These are phyloP conservation scores for Troides helena DNA, from an alignment of 2,888 invertebrate species.

Conservation along the genomic window DNA sequence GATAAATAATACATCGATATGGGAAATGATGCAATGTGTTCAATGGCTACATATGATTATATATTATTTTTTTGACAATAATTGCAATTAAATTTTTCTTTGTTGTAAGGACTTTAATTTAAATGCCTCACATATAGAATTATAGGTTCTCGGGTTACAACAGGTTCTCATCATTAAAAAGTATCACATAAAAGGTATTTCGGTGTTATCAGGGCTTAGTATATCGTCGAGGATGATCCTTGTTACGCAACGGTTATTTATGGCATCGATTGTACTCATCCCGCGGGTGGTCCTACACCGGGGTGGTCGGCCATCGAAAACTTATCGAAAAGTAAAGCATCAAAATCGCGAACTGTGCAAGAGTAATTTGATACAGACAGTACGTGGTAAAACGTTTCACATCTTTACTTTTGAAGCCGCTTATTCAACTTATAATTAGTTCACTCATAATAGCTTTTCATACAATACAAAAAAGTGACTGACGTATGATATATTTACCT, in stretches of 20 bases:
- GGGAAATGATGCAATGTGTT: constrained; percentile 37
- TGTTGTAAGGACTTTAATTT: neutral
- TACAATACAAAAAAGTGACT: neutral
- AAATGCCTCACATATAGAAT: constrained; percentile 8
- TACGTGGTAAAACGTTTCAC: constrained; percentile 34
- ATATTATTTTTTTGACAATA: neutral
- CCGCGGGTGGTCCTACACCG: constrained; percentile 65
- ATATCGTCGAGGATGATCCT: constrained; percentile 58
- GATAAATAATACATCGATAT: constrained; percentile 42
- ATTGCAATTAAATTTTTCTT: neutral
- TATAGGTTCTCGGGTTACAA: constrained; percentile 27
- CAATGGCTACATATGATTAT: constrained; percentile 1
- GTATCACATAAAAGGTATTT: constrained; percentile 42
- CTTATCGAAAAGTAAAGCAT: constrained; percentile 62
- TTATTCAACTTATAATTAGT: constrained; percentile 3
- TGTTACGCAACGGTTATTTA: constrained; percentile 70
- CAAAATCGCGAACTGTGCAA: constrained; percentile 45
- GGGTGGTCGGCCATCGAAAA: constrained; percentile 54
- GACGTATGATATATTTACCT: constrained; percentile 32
- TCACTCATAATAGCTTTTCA: neutral
- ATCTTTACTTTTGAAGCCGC: neutral
- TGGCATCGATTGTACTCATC: constrained; percentile 53
- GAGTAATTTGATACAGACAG: constrained; percentile 52
- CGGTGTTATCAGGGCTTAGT: constrained; percentile 62
- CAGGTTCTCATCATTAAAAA: constrained; percentile 44